Evolutionary conservation across 2,888 invertebrate genomes (phyloP).

Genomic region (Willowsia nigromaculata): DNA sequence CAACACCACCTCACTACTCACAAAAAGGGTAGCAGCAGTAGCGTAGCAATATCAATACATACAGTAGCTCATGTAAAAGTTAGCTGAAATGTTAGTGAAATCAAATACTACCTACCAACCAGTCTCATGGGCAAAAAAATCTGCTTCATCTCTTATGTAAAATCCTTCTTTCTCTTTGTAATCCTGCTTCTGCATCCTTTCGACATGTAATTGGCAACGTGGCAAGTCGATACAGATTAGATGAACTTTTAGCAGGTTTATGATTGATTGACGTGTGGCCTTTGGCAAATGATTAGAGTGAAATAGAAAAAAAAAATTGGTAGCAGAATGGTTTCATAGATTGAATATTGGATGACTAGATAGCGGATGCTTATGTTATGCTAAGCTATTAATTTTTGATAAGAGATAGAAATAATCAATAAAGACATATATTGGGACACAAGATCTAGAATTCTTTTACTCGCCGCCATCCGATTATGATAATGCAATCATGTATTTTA

Average conservation of each 20-base stretch:
- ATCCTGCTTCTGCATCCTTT: background rate
- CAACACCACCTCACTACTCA: background rate
- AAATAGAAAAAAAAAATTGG: background rate
- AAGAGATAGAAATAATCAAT: too few species aligned
- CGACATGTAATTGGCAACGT: slow-evolving; percentile 2
- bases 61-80: background rate
- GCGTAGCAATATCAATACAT: background rate
- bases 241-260: slow-evolving; percentile 37
- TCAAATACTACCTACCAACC: background rate
- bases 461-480: too few species aligned
- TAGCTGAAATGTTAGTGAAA: background rate
- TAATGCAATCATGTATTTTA: background rate
- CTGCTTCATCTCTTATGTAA: background rate
- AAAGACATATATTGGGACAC: too few species aligned
- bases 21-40: background rate
- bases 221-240: slow-evolving; percentile 19
- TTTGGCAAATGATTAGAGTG: slow-evolving; percentile 53
- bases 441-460: too few species aligned
- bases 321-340: background rate
- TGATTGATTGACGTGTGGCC: slow-evolving; percentile 68
- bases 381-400: too few species aligned
- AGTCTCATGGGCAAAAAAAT: background rate
- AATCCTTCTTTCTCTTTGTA: background rate
- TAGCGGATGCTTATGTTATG: background rate
- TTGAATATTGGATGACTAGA: background rate